A percentile compares a stretch with the other conserved stretches of the same genome.
phyloP scores from a whole-genome alignment of 2,888 invertebrate genomes.

The Heliothis peltigera region DNA sequence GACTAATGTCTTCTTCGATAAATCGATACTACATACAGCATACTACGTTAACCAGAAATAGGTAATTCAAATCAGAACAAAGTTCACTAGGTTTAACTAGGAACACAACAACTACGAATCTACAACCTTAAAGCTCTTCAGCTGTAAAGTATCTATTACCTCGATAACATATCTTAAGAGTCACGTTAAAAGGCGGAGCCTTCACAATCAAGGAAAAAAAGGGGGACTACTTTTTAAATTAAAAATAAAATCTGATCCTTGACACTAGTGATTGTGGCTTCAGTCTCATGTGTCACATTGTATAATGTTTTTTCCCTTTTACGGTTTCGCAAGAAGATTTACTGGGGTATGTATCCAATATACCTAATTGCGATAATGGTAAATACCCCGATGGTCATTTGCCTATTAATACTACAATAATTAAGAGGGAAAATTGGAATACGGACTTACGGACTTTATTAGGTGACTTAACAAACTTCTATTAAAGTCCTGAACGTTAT shows the following conservation, averaged over 20 bases:
- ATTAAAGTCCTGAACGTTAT: no score
- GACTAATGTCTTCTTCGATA: no score
- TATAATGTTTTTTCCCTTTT: constrained; percentile 43
- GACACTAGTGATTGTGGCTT: not conserved
- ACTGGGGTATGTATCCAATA: not conserved
- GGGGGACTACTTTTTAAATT: not conserved
- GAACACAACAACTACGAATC: no score
- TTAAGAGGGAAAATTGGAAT: not conserved
- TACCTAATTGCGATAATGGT: constrained; percentile 8
- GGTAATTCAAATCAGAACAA: no score
- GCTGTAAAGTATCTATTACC: no score
- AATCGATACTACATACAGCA: no score
- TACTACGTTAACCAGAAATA: no score
- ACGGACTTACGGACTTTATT: not conserved
- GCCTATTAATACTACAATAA: not conserved
- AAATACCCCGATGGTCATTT: constrained; percentile 15
- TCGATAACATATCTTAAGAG: no score
- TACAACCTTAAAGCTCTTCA: no score
- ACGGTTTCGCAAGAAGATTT: not conserved
- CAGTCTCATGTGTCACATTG: constrained; percentile 6
- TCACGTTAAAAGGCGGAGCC: no score
- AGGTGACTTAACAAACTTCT: not conserved
- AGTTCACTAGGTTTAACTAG: no score
- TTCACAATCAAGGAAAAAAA: no score
- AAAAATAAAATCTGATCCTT: not conserved